Conservation (phyloP, 2,113 vertebrate species). For the Notiomystis cincta region DNA sequence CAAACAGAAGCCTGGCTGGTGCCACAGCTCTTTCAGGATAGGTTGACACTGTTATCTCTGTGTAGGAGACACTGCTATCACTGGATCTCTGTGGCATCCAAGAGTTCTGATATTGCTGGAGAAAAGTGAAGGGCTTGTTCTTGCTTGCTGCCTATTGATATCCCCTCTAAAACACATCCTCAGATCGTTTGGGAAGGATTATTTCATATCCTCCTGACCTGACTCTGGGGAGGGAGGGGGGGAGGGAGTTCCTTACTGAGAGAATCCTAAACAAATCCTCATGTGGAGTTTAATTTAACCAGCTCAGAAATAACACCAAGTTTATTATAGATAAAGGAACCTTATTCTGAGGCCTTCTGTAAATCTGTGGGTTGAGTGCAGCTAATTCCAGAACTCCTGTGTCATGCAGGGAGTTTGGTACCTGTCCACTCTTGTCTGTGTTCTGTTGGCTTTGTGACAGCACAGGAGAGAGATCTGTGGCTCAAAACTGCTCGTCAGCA, state of each 20-base stretch:
- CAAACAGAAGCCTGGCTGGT: background rate
- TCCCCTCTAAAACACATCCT: background rate
- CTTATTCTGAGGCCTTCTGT: background rate
- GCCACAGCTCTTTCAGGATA: background rate
- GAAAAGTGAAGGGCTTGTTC: background rate
- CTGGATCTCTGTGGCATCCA: background rate
- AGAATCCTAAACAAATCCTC: background rate
- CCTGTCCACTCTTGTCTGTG: background rate
- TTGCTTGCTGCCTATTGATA: background rate
- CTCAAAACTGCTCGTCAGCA: background rate
- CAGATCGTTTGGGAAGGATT: background rate
- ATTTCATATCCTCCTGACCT: background rate
- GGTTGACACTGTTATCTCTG: background rate
- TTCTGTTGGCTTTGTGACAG: background rate
- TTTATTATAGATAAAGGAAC: background rate
- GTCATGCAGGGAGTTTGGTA: background rate
- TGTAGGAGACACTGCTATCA: background rate
- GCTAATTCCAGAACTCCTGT: background rate
- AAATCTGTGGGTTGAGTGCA: background rate
- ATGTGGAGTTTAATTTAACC: background rate
- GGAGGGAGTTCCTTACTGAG: background rate
- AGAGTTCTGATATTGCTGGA: background rate
- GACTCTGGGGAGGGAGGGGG: background rate
- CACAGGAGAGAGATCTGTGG: background rate
- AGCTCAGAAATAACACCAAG: background rate